phyloP scores from a whole-genome alignment of 1,140 invertebrate genomes.

The Anastrepha obliqua region DNA sequence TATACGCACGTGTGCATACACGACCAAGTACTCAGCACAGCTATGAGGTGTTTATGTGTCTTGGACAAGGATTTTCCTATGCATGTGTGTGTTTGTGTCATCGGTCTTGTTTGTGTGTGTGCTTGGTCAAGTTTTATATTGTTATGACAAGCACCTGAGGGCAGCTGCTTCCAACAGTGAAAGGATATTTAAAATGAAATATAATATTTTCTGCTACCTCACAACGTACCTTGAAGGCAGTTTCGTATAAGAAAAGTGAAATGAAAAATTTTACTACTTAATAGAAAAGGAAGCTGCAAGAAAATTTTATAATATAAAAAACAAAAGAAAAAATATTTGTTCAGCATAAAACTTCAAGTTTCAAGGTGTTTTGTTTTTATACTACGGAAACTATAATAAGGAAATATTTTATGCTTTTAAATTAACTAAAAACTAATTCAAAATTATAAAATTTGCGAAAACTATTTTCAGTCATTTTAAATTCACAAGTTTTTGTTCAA shows the following conservation, averaged over 20 bases:
- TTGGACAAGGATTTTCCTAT: background rate
- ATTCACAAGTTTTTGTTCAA: no score
- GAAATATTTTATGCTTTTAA: no score
- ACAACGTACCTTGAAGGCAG: conserved; percentile 17
- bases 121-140: conserved; percentile 38
- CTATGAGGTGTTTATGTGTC: conserved; percentile 7
- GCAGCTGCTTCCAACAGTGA: conserved; percentile 10
- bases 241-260: background rate
- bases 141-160: conserved; percentile 33
- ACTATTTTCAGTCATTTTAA: no score
- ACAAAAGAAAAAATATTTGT: background rate
- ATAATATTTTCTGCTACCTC: background rate
- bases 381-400: no score
- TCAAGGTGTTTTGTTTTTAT: background rate
- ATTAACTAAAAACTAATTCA: no score
- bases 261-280: background rate
- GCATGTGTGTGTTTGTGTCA: background rate
- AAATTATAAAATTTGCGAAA: no score
- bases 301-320: background rate
- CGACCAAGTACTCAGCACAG: background rate
- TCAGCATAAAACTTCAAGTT: no score
- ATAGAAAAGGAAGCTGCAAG: background rate
- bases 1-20: no score
- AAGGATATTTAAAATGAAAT: conserved; percentile 39
- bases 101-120: background rate